Evolutionary conservation across 2,113 vertebrate genomes (phyloP).

Genomic region (Acrocephalus arundinaceus): DNA sequence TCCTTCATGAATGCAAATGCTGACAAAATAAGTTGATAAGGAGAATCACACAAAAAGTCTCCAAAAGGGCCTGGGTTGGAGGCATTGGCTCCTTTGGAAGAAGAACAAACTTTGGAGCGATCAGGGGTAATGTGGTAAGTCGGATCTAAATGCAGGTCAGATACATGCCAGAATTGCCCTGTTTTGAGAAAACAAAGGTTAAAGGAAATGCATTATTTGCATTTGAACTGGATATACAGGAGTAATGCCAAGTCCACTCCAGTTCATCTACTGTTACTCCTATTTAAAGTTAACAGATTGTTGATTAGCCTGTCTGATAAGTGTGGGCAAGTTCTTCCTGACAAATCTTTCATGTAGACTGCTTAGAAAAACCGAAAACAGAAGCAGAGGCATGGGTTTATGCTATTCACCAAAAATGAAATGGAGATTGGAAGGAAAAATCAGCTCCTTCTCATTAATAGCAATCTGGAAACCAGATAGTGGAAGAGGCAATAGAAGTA

Average conservation of each 20-base stretch:
- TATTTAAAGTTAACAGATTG: not conserved
- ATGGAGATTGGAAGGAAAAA: not conserved
- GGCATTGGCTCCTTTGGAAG: constrained; percentile 88
- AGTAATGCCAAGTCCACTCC: not conserved
- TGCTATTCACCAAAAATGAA: not conserved
- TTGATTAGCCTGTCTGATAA: not conserved
- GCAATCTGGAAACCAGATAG: not conserved
- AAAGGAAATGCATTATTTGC: constrained; percentile 18
- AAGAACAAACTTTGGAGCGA: constrained; percentile 89
- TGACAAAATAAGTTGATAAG: constrained; percentile 91
- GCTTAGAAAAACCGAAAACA: not conserved
- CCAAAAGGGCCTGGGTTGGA: constrained; percentile 85
- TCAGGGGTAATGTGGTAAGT: constrained; percentile 87
- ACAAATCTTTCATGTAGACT: not conserved
- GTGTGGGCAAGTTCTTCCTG: not conserved
- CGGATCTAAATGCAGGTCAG: constrained; percentile 94
- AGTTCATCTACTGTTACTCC: not conserved
- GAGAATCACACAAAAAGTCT: constrained; percentile 92
- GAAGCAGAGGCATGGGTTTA: not conserved
- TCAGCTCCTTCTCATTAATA: not conserved
- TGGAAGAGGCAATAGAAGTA: not conserved
- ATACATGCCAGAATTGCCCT: constrained; percentile 96
- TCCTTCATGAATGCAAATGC: constrained; percentile 86
- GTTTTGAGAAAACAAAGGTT: constrained; percentile 56
- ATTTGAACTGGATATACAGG: not conserved